These are phyloP conservation scores for Buphagus erythrorhynchus DNA, from an alignment of 2,797 vertebrate species.

Conservation along the genomic window DNA sequence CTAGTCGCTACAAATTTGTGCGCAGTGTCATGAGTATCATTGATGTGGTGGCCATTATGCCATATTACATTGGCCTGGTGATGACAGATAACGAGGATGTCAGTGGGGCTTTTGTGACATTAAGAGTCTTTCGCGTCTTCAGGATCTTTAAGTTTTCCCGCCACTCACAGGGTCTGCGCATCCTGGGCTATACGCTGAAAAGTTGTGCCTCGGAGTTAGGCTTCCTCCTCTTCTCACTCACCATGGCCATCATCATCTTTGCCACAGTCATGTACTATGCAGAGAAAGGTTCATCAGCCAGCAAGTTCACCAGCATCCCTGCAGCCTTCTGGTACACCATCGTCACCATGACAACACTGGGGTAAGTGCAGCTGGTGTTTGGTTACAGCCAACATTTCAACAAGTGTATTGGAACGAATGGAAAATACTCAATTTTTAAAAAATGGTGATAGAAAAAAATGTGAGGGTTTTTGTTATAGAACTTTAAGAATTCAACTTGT, in stretches of 20 bases:
- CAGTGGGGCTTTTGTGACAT: conserved; percentile 95
- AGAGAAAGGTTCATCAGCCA: conserved; percentile 91
- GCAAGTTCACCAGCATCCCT: conserved; percentile 98
- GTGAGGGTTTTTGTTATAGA: background rate
- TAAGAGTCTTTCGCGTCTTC: conserved; percentile 95
- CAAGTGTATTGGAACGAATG: background rate
- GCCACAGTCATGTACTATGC: conserved; percentile 98
- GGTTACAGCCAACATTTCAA: conserved; percentile 28
- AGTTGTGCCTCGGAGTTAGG: conserved; percentile 95
- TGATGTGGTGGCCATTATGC: conserved; percentile 97
- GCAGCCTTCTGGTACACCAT: conserved; percentile 99
- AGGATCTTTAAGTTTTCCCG: conserved; percentile 98
- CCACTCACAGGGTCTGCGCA: conserved; percentile 94
- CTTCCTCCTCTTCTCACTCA: conserved; percentile 96
- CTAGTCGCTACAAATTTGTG: conserved; percentile 91
- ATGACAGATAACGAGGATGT: conserved; percentile 98
- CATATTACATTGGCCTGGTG: conserved; percentile 95
- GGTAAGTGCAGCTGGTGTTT: conserved; percentile 83
- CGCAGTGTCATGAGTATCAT: conserved; percentile 97
- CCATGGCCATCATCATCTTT: conserved; percentile 98
- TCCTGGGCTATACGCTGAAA: conserved; percentile 94
- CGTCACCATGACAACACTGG: conserved; percentile 98
- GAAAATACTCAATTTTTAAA: background rate
- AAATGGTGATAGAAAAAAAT: background rate
- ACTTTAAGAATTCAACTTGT: background rate